phyloP scores from a whole-genome alignment of 1,140 invertebrate genomes.

The Cydia splendana region DNA sequence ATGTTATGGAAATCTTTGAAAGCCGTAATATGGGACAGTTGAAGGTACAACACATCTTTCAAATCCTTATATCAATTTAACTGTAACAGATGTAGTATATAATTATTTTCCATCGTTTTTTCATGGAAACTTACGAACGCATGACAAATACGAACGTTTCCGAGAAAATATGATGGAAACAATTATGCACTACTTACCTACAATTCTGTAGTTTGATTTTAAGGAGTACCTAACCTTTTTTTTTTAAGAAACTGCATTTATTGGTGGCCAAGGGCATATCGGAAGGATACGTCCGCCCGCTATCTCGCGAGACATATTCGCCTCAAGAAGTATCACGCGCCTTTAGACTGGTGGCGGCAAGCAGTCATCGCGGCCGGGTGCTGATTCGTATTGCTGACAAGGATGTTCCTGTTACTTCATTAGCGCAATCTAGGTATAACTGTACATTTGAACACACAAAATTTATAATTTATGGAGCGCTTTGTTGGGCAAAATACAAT shows the following conservation, averaged over 20 bases:
- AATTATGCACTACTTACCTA: too few relatives aligned
- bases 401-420: neutral
- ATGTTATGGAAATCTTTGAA: conserved; percentile 39
- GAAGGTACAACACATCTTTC: conserved; percentile 32
- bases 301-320: conserved; percentile 49
- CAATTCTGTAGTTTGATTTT: too few relatives aligned
- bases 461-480: too few relatives aligned
- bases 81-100: neutral
- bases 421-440: conserved; percentile 41
- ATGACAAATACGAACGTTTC: too few relatives aligned
- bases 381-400: conserved; percentile 42
- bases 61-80: neutral
- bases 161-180: too few relatives aligned
- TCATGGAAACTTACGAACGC: too few relatives aligned
- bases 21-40: conserved; percentile 36
- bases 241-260: conserved; percentile 46
- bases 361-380: conserved; percentile 50
- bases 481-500: too few relatives aligned
- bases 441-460: neutral
- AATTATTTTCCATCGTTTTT: too few relatives aligned
- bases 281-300: conserved; percentile 55
- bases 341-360: conserved; percentile 44
- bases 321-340: conserved; percentile 46
- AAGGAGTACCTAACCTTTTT: neutral
- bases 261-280: conserved; percentile 55